Percentiles rank a stretch among this genome's conserved stretches.
Evolutionary conservation across 1,140 invertebrate genomes (phyloP).

Genomic region (Drosophila guanche): DNA sequence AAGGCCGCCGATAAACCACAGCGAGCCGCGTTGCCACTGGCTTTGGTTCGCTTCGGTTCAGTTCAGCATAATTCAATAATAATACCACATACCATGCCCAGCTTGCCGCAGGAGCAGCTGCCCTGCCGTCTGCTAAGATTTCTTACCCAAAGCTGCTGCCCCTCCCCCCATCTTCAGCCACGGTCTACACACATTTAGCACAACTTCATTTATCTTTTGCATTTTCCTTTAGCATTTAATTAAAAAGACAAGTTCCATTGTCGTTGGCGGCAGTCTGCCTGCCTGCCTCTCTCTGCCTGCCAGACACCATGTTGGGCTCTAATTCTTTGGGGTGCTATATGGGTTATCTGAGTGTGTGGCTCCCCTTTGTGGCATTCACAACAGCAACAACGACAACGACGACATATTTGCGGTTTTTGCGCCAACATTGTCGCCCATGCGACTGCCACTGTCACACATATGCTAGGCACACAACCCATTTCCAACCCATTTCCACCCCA

Average conservation of each 20-base stretch:
- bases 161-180: constrained; percentile 8
- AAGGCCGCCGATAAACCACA: constrained; percentile 21
- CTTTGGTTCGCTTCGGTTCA: not conserved
- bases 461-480: constrained; percentile 24
- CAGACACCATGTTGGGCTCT: constrained; percentile 63
- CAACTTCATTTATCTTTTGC: constrained; percentile 82
- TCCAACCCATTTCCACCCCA: constrained; percentile 8
- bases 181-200: constrained; percentile 71
- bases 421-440: constrained; percentile 72
- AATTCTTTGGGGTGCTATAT: constrained; percentile 31
- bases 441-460: constrained; percentile 75
- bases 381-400: constrained; percentile 20
- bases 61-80: constrained; percentile 73
- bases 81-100: constrained; percentile 58
- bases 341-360: constrained; percentile 13
- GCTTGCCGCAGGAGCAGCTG: constrained; percentile 22
- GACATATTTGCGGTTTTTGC: constrained; percentile 79
- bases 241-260: constrained; percentile 82
- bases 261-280: constrained; percentile 47
- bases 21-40: too few species aligned
- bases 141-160: constrained; percentile 23
- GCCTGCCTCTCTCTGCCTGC: constrained; percentile 49
- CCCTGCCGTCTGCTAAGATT: constrained; percentile 46
- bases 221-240: constrained; percentile 82
- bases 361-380: constrained; percentile 40